Evolutionary conservation across 2,888 invertebrate species (phyloP), one percentile per base, ranked within the genome.

Genomic region (Apoda limacodes): DNA sequence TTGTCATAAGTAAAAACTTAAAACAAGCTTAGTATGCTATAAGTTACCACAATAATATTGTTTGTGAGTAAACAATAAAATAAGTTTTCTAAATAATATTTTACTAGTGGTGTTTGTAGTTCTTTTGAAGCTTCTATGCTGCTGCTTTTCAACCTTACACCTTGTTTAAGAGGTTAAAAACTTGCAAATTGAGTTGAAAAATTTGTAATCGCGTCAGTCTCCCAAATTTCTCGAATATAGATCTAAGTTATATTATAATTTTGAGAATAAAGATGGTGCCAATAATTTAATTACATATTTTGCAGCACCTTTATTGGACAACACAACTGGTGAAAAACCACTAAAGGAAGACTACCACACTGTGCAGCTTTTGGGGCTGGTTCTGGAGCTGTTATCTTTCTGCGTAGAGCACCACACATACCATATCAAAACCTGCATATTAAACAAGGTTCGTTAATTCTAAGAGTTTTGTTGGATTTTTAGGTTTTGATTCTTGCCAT

Each of bases 331-430:
- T 39, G 95, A 95, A 53, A 90, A 89, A 55, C 95, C 95, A 4
- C 88, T 89, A 40, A 90, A 89, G 62, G 98, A 98, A 74, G 98
- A 98, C 72, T 97, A 97, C 69, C 91, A 94, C 74, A 96, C 95
- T 32, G 98, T 98, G 46, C 98, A 98, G 81, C 84, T 98, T 42
- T 82, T 98, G 44, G 95, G 96, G 32, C 85, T 98, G 47, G 95
- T 99, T 42, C 80, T 99, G 52, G 98, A 99, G 69, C 84, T 99
- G 50, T 82, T 99, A 44, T 92, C 97, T 22, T 99, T 98, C 81
- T 99, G 98, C 80, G 96, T 99, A 27, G 98, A 99, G 69, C 98
- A 99, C 83, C 99, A 99, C 82, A 93, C 95, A 35, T 97, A 95
- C 83, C 95, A 98, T 83, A 97, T 98, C 74, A 97, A 98, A 71